Conservation (phyloP, 2,113 vertebrate species). For the Aspidoscelis tigris region DNA sequence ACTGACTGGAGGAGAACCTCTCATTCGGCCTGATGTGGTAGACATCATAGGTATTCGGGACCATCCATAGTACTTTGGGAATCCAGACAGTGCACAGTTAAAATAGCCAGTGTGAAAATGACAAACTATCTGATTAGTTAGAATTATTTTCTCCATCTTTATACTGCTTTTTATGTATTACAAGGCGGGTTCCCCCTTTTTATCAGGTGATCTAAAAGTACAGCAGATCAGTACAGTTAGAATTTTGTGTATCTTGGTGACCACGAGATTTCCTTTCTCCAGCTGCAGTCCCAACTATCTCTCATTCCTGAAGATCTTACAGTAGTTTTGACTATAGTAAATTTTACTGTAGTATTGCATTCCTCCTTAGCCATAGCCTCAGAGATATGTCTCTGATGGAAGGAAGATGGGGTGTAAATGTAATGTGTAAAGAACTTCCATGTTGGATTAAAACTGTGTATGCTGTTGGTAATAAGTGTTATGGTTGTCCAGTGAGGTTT, state of each 20-base stretch:
- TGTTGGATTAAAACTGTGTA: too few relatives aligned
- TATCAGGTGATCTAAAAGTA: background rate
- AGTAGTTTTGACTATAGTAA: background rate
- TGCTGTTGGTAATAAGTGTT: too few relatives aligned
- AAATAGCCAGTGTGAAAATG: background rate
- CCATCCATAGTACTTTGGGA: background rate
- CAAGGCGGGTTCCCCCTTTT: background rate
- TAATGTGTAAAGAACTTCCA: background rate
- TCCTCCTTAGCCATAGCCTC: background rate
- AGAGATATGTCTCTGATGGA: too few relatives aligned
- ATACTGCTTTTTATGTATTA: background rate
- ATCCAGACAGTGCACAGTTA: background rate
- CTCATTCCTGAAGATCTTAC: background rate
- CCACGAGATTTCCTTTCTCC: background rate
- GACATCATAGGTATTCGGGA: slow-evolving; percentile 87
- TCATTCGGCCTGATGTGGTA: slow-evolving; percentile 91
- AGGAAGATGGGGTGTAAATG: too few relatives aligned
- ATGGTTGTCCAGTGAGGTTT: background rate
- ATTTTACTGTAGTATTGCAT: background rate
- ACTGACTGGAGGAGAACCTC: slow-evolving; percentile 94
- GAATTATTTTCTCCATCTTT: background rate
- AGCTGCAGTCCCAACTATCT: background rate
- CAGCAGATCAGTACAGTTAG: background rate
- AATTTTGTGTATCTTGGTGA: background rate
- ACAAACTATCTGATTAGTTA: background rate